Conservation (phyloP, 92 coral and sea anemone species). For the Epizoanthus scotinus region DNA sequence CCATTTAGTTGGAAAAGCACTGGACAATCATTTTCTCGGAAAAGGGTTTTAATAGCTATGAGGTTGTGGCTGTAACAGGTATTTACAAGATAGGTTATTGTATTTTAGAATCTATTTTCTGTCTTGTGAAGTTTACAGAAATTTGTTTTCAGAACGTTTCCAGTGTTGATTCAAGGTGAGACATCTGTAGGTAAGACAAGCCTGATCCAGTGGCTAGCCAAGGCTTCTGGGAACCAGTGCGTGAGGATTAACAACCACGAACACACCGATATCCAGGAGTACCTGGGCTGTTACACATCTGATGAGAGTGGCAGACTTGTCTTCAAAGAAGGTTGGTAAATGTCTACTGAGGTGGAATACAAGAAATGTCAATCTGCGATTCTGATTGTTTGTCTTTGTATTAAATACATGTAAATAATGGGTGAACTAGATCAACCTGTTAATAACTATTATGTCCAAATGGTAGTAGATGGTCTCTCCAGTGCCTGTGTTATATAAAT, state of each 20-base stretch:
- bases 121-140: not conserved
- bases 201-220: constrained; percentile 93
- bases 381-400: no score
- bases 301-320: constrained; percentile 88
- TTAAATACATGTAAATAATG: no score
- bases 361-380: not conserved
- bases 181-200: constrained; percentile 99
- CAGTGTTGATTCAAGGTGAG: constrained; percentile 95
- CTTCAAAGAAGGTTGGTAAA: constrained; percentile 86
- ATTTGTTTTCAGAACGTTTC: constrained; percentile 71
- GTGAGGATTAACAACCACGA: constrained; percentile 97
- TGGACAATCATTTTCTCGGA: no score
- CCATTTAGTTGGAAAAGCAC: no score
- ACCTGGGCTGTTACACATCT: constrained; percentile 96
- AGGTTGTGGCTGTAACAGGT: no score
- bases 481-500: no score
- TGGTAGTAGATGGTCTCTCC: no score
- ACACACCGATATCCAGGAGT: constrained; percentile 98
- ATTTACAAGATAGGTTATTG: no score
- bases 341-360: not conserved
- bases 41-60: no score
- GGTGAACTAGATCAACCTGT: no score
- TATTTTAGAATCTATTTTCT: not conserved
- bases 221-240: constrained; percentile 88
- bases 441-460: no score